phyloP scores from a whole-genome alignment of 2,113 vertebrate species.

The Gambusia affinis region DNA sequence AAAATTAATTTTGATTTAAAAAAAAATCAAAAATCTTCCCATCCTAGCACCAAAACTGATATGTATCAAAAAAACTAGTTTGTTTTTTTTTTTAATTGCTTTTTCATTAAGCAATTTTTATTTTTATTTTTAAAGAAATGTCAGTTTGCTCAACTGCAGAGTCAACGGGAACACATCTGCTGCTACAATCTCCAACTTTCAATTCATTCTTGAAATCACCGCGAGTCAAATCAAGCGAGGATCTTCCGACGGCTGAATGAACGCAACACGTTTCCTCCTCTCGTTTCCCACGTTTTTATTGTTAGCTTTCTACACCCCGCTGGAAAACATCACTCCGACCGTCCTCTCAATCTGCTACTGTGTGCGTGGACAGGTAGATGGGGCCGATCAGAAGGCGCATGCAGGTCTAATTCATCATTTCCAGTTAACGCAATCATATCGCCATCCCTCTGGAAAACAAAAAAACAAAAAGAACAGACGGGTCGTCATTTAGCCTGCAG shows the following conservation, averaged over 20 bases:
- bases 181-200: conserved; percentile 4
- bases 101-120: no score
- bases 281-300: conserved; percentile 19
- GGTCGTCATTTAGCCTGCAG: conserved; percentile 57
- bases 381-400: conserved; percentile 54
- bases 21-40: no score
- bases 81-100: no score
- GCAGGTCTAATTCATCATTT: conserved; percentile 63
- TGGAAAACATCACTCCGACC: conserved; percentile 10
- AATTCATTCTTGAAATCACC: conserved; percentile 7
- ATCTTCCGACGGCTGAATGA: conserved; percentile 1
- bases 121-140: no score
- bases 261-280: conserved; percentile 5
- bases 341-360: conserved; percentile 12
- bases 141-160: no score
- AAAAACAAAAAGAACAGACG: conserved; percentile 36
- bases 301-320: conserved; percentile 1
- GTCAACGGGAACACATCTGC: no score
- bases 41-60: no score
- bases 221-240: background rate
- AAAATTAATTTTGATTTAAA: no score
- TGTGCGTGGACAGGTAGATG: conserved; percentile 33
- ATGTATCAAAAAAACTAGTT: no score
- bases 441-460: conserved; percentile 4
- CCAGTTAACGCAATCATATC: conserved; percentile 45